Evolutionary conservation across 2,888 invertebrate genomes (phyloP), one percentile per base, ranked within the genome.

Genomic region (Nomada fucata): DNA sequence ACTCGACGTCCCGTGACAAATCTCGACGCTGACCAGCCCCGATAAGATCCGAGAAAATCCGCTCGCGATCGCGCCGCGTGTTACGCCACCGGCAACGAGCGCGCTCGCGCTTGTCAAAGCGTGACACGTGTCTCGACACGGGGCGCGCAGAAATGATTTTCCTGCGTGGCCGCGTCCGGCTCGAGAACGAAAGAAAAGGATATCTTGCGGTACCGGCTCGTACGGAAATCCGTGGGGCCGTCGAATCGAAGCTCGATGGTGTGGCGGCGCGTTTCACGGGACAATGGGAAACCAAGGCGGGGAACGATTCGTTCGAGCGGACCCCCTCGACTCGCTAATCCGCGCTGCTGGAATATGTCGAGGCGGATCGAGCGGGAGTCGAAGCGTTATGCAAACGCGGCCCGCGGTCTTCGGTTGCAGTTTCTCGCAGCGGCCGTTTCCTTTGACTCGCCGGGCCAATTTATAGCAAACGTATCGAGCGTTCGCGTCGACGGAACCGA

Each of bases 81-180:
- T 61, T 72, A 52, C 77, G 80, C 72, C 80, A 73, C n/a, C 63
- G n/a, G 72, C 70, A 72, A 53, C 23, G 57, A 55, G 59, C 53
- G 47, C 36, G 69, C 50, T 63, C 52, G 68, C 52, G 69, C 70
- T 74, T 69, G 78, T 79, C 73, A 81, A 81, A 73, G 26, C 81
- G 79, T 79, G 73, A 81, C 81, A 79, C 79, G 79, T 73, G 81
- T 73, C 70, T 53, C 73, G 73, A 74, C 81, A 67, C 69, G 69
- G 74, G 50, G 53, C 50, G 65, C 52, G 55, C 36, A 70, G 23
- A 61, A 82, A 79, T 71, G 53, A 65, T 74, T 79, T 74, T 50
- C 57, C 68, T 11, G 13, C 70, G 36, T 9, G 64, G 42, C 15
- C 20, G n/a, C 23, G 7, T 47, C 26, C 4, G n/a, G 29, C 59